A percentile compares a stretch with the other conserved stretches of the same genome.
Conservation (phyloP, 1,140 invertebrate genomes). For the Diabrotica undecimpunctata region DNA sequence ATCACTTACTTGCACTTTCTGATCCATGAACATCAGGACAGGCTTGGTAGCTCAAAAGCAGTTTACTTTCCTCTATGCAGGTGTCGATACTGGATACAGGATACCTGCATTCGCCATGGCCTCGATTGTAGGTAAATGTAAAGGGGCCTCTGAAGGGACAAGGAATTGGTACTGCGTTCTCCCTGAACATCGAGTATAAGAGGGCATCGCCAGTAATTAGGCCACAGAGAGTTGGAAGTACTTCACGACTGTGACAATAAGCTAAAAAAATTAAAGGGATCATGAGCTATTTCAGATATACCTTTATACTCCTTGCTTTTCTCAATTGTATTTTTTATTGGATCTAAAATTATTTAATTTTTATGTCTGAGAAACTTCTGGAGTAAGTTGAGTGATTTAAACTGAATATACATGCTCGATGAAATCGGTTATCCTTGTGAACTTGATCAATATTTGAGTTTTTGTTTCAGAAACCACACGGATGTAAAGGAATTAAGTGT, state of each 20-base stretch:
- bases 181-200: constrained; percentile 82
- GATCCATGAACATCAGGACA: constrained; percentile 84
- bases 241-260: constrained; percentile 71
- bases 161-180: constrained; percentile 67
- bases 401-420: too few species aligned
- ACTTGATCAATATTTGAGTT: too few species aligned
- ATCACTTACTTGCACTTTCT: constrained; percentile 69
- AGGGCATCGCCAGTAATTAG: constrained; percentile 83
- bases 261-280: constrained; percentile 55
- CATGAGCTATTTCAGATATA: too few species aligned
- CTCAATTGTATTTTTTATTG: too few species aligned
- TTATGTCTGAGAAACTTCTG: too few species aligned
- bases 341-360: too few species aligned
- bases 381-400: too few species aligned
- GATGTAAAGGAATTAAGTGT: too few species aligned
- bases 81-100: constrained; percentile 83
- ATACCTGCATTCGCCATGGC: constrained; percentile 77
- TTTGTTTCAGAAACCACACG: too few species aligned
- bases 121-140: constrained; percentile 81
- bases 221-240: constrained; percentile 73
- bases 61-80: constrained; percentile 82
- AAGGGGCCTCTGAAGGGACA: constrained; percentile 79
- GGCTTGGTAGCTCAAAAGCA: constrained; percentile 85
- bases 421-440: too few species aligned
- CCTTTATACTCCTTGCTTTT: too few species aligned